phyloP scores from a whole-genome alignment of 1,140 invertebrate genomes.

The Glomeris maerens region DNA sequence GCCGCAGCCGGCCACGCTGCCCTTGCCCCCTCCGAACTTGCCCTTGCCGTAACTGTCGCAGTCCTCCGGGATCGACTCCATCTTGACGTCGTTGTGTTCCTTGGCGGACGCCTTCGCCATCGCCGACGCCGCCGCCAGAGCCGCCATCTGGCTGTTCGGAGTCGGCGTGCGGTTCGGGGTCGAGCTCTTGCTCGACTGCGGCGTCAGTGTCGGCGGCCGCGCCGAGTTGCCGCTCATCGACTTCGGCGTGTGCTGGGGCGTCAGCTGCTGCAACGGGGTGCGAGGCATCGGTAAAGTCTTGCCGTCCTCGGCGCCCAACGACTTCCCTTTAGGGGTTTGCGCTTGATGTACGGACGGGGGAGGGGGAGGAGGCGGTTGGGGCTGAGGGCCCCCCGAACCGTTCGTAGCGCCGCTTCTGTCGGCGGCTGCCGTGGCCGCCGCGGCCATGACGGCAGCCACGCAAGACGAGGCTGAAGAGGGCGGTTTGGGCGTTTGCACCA shows the following conservation, averaged over 20 bases:
- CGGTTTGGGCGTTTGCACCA: conserved; percentile 11
- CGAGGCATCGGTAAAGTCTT: conserved; percentile 24
- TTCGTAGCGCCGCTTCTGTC: too few species aligned
- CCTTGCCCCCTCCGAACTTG: background rate
- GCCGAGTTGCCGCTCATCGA: background rate
- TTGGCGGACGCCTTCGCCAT: too few species aligned
- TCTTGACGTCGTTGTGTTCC: too few species aligned
- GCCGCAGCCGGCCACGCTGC: too few species aligned
- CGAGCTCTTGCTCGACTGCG: conserved; percentile 1
- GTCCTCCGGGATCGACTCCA: too few species aligned
- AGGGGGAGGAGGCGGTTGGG: conserved; percentile 1
- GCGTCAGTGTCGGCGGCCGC: too few species aligned
- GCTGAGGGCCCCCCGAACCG: too few species aligned
- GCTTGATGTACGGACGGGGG: conserved; percentile 9
- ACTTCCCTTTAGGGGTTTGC: conserved; percentile 20
- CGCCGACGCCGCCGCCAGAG: background rate
- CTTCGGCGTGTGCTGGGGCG: conserved; percentile 34
- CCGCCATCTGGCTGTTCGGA: conserved; percentile 13
- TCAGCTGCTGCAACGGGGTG: conserved; percentile 24
- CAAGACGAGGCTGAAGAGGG: conserved; percentile 11
- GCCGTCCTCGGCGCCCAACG: conserved; percentile 14
- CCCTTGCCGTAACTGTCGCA: background rate
- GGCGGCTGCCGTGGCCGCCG: too few species aligned
- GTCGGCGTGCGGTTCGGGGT: conserved; percentile 10
- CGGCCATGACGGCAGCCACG: conserved; percentile 19